A percentile compares a stretch with the other conserved stretches of the same genome.
phyloP scores from a whole-genome alignment of 2,797 vertebrate species.

The Babyrousa celebensis region DNA sequence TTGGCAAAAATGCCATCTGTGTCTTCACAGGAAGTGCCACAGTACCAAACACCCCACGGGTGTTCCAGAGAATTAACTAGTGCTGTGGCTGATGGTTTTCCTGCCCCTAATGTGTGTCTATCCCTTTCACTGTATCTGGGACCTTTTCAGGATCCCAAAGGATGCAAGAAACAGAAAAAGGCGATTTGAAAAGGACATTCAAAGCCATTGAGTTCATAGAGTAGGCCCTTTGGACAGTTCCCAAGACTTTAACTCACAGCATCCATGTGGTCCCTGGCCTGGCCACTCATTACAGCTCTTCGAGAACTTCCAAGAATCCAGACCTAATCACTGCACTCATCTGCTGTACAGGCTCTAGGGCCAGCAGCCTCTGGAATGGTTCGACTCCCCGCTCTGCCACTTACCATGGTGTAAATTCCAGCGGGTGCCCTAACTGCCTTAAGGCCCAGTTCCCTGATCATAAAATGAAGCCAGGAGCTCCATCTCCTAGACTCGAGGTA shows the following conservation, averaged over 20 bases:
- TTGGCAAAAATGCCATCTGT: background rate
- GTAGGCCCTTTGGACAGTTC: background rate
- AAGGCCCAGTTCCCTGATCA: background rate
- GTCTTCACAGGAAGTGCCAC: background rate
- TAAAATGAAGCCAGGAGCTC: background rate
- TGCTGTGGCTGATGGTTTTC: background rate
- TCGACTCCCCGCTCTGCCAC: background rate
- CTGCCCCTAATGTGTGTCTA: background rate
- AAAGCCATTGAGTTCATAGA: background rate
- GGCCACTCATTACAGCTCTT: background rate
- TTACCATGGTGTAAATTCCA: background rate
- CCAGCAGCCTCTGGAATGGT: background rate
- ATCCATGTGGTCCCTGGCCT: background rate
- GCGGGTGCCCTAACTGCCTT: background rate
- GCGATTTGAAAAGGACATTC: background rate
- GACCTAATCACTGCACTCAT: background rate
- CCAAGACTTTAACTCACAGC: background rate
- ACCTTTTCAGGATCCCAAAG: conserved; percentile 1
- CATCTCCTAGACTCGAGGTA: background rate
- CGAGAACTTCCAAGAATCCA: background rate
- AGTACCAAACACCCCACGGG: rapidly evolving
- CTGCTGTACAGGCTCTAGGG: background rate
- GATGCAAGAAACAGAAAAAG: background rate
- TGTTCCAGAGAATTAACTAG: too few species aligned
- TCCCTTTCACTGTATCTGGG: background rate